These are phyloP conservation scores for Dynastes maya DNA, from an alignment of 2,888 invertebrate species.

Conservation along the genomic window DNA sequence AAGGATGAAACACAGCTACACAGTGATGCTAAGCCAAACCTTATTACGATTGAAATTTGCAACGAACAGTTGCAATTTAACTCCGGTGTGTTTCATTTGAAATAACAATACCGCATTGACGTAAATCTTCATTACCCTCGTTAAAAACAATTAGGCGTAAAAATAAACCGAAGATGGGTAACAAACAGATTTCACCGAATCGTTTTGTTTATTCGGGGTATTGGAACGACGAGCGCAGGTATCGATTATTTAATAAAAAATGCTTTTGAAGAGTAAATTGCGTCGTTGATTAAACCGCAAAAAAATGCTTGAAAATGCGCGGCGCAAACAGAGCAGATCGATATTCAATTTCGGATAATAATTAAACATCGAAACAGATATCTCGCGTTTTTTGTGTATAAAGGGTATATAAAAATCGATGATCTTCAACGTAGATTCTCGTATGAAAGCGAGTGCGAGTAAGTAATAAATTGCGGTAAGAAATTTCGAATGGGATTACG, in stretches of 20 bases:
- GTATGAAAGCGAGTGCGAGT: neutral
- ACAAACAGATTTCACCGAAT: too few relatives aligned
- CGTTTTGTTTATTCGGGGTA: neutral
- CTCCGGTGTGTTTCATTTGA: too few relatives aligned
- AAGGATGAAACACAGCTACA: too few relatives aligned
- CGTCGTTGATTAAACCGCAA: constrained; percentile 27
- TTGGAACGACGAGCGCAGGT: neutral
- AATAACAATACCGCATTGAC: too few relatives aligned
- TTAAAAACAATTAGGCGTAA: too few relatives aligned
- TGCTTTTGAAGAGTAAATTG: constrained; percentile 31
- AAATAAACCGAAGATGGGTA: too few relatives aligned
- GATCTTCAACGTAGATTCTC: neutral
- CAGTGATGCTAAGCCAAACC: too few relatives aligned
- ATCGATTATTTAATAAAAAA: constrained; percentile 37
- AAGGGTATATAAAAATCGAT: constrained; percentile 1
- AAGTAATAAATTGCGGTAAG: constrained; percentile 28
- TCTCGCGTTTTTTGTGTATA: neutral
- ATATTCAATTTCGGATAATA: constrained; percentile 33
- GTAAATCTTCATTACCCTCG: too few relatives aligned
- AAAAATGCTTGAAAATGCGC: constrained; percentile 7
- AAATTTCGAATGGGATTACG: constrained; percentile 14
- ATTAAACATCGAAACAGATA: constrained; percentile 30
- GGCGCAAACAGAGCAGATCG: constrained; percentile 32
- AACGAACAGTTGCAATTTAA: too few relatives aligned
- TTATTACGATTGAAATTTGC: too few relatives aligned